A percentile compares a stretch with the other conserved stretches of the same genome.
Conservation (phyloP, 2,113 vertebrate species). For the Ciconia boyciana region DNA sequence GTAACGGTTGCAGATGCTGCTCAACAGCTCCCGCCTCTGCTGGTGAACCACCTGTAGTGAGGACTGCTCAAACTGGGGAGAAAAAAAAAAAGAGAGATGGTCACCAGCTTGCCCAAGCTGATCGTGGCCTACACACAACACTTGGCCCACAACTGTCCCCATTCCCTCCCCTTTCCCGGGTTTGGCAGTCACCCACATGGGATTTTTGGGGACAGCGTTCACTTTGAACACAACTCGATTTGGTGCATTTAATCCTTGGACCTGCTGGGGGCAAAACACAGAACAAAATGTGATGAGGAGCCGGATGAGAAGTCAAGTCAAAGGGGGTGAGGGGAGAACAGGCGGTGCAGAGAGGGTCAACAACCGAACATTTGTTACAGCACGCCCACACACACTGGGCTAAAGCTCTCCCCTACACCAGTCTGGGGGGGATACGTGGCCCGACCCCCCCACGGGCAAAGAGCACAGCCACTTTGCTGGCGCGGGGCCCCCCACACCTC, state of each 20-base stretch:
- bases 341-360: fast-evolving
- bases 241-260: neutral
- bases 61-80: conserved; percentile 64
- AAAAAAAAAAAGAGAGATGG: neutral
- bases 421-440: fast-evolving
- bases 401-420: neutral
- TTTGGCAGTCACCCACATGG: neutral
- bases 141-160: neutral
- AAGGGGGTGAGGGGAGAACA: neutral
- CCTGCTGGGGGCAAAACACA: neutral
- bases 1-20: conserved; percentile 79
- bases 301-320: neutral
- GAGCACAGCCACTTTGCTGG: neutral
- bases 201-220: neutral
- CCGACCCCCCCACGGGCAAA: neutral
- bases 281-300: neutral
- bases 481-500: neutral
- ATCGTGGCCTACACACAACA: neutral
- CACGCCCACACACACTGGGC: neutral
- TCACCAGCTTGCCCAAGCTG: neutral
- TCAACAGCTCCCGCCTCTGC: conserved; percentile 81
- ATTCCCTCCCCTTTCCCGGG: neutral
- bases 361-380: neutral
- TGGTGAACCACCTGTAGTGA: conserved; percentile 79
- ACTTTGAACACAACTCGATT: neutral